Evolutionary conservation across 2,888 invertebrate species (phyloP), one percentile per base, ranked within the genome.

Genomic region (Drosophila barbarae): DNA sequence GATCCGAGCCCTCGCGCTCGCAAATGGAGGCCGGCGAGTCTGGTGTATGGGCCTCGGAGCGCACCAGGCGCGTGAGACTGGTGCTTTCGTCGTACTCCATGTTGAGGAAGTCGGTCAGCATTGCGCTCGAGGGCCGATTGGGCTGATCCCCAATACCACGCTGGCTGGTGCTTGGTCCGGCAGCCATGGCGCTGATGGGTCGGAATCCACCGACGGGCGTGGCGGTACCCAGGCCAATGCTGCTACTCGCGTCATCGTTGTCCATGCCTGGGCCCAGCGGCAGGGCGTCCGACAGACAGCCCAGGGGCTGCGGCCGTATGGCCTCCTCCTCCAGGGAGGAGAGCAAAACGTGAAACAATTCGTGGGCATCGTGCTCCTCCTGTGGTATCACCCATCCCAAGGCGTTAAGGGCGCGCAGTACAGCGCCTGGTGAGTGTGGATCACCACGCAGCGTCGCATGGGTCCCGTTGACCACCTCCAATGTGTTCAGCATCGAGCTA

Each of bases 331-430:
- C 97, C 50, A 98, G 90, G 13, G 97, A 96, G n/a, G 95, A 93
- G 9, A 97, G 91, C 77, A 98, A 90, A 9, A 97, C 94, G 88
- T 97, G 96, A 78, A 98, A 93, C 53, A 98, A 89, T 90, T 98
- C 98, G 87, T 98, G 98, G 1, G 97, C 96, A 90, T 98, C 98
- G 89, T 98, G 95, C 90, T 98, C 96, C 73, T 96, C 96, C 73
- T 96, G 96, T 0, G 96, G 94, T 75, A 98, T 95, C 47, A 94
- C 94, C 97, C 97, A 98, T 15, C 95, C 94, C 0, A 95, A 91
- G 23, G 94, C 91, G 47, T 85, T 89, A 7, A 98, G 90, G 0
- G 95, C 94, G 68, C 94, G 92, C 71, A 96, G 91, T 12, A 96
- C 93, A 1, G 92, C 92, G 6, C 91, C 91, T 0, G 94, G 93